Conservation (phyloP, 2,797 vertebrate species). For the Microctenopoma lineatum region DNA sequence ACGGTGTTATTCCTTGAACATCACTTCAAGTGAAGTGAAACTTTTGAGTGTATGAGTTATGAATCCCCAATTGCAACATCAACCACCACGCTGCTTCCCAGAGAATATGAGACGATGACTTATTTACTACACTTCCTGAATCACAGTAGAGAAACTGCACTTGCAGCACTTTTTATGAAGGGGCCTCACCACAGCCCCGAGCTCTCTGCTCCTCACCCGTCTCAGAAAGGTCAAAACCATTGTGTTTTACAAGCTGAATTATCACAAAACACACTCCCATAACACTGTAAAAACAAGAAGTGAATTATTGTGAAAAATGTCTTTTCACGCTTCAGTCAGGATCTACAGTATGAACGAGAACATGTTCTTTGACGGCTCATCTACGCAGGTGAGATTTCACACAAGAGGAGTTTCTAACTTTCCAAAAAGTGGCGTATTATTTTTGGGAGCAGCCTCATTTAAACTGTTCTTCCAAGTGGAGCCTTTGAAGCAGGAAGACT, state of each 20-base stretch:
- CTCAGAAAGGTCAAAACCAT: constrained; percentile 58
- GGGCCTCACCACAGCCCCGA: constrained; percentile 36
- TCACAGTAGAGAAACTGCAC: constrained; percentile 67
- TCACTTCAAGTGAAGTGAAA: constrained; percentile 62
- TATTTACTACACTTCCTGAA: constrained; percentile 51
- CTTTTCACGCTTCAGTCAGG: constrained; percentile 19
- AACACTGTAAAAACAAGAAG: constrained; percentile 48
- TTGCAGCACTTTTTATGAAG: constrained; percentile 46
- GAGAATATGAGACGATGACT: constrained; percentile 62
- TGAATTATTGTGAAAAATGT: constrained; percentile 32
- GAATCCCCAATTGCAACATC: constrained; percentile 61
- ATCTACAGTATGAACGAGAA: constrained; percentile 41
- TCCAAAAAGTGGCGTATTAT: constrained; percentile 43
- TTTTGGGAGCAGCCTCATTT: constrained; percentile 54
- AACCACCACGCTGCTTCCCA: constrained; percentile 34
- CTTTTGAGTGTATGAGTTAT: constrained; percentile 56
- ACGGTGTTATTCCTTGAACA: constrained; percentile 49
- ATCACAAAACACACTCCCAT: constrained; percentile 34
- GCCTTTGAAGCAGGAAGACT: constrained; percentile 50
- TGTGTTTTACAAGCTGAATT: constrained; percentile 59
- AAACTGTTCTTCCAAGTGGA: constrained; percentile 47
- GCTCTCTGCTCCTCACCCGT: constrained; percentile 38
- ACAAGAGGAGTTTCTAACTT: constrained; percentile 46
- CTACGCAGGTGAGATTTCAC: constrained; percentile 46
- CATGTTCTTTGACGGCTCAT: constrained; percentile 31